Percentiles rank a stretch among this genome's conserved stretches.
These are phyloP conservation scores for Grus americana DNA, from an alignment of 2,113 vertebrate species.

Conservation along the genomic window DNA sequence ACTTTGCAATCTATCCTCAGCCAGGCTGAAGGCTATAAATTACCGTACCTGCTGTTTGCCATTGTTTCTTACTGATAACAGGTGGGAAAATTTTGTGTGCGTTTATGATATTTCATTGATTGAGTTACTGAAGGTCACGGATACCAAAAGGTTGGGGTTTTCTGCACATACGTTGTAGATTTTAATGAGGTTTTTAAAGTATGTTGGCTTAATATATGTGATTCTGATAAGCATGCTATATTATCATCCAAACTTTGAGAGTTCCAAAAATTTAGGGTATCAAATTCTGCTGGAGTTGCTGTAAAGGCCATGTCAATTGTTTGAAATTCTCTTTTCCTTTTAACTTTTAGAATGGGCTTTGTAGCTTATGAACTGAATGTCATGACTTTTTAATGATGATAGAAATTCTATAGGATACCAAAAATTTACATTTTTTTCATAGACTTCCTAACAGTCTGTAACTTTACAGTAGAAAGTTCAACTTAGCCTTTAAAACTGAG, in stretches of 20 bases:
- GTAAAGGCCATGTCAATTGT: not conserved
- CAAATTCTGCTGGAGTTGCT: not conserved
- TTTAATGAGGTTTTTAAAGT: not conserved
- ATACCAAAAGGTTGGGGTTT: not conserved
- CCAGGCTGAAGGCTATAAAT: slow-evolving; percentile 32
- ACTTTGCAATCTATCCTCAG: not conserved
- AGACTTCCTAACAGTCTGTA: not conserved
- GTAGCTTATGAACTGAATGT: not conserved
- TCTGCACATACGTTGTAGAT: not conserved
- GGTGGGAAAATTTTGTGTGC: not conserved
- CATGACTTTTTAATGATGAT: not conserved
- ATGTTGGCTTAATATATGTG: not conserved
- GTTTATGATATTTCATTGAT: slow-evolving; percentile 18
- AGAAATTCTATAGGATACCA: not conserved
- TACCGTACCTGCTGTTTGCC: not conserved
- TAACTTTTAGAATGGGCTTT: not conserved
- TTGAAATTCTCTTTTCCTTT: not conserved
- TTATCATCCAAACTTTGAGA: not conserved
- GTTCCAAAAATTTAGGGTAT: not conserved
- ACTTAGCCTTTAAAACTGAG: not conserved
- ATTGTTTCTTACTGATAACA: slow-evolving; percentile 23
- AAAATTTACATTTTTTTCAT: not conserved
- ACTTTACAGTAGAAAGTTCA: not conserved
- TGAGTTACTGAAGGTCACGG: not conserved
- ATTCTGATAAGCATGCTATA: not conserved